Evolutionary conservation across 1,140 invertebrate species (phyloP).

Genomic region (Zaprionus vittiger): DNA sequence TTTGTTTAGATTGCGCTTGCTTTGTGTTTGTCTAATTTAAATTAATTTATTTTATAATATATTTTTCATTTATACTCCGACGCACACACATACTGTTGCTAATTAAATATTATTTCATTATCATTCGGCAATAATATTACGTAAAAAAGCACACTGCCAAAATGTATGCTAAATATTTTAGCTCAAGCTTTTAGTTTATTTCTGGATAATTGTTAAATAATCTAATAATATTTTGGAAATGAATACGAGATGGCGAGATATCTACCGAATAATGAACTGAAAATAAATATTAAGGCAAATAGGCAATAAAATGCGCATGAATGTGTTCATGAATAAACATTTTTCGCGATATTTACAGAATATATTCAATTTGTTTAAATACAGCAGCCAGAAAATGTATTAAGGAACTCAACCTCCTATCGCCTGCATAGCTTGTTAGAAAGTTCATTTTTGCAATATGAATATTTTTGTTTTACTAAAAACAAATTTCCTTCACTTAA

Average conservation of each 20-base stretch:
- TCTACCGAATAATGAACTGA: background rate
- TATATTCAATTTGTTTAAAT: no score
- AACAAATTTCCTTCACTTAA: no score
- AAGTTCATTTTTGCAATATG: no score
- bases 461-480: no score
- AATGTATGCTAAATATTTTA: background rate
- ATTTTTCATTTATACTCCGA: background rate
- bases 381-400: no score
- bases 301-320: no score
- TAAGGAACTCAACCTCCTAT: no score
- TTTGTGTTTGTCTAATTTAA: conserved; percentile 47
- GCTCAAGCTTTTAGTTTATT: background rate
- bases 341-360: no score
- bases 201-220: conserved; percentile 1
- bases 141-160: background rate
- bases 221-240: background rate
- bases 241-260: background rate
- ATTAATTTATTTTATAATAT: conserved; percentile 46
- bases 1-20: conserved; percentile 24
- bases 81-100: background rate
- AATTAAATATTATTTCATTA: conserved; percentile 12
- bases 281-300: background rate
- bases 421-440: no score
- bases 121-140: background rate
- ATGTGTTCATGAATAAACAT: no score